These are phyloP conservation scores for Nymphalis urticae DNA, from an alignment of 2,888 invertebrate genomes.

Conservation along the genomic window DNA sequence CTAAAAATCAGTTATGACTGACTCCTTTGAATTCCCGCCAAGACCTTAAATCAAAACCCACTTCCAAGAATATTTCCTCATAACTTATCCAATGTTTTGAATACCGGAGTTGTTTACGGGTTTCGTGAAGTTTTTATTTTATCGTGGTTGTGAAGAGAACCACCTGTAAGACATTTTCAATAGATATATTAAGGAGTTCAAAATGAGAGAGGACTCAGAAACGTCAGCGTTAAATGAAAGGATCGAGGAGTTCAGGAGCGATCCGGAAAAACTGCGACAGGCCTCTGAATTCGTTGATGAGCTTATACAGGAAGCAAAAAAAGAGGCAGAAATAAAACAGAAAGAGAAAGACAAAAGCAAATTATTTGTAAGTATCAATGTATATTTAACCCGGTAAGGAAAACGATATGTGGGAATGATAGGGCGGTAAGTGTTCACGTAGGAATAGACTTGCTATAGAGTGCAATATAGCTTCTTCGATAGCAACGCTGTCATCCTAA, in stretches of 20 bases:
- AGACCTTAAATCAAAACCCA: constrained; percentile 10
- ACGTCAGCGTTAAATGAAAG: constrained; percentile 68
- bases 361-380: constrained; percentile 78
- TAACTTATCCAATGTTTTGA: constrained; percentile 28
- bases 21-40: constrained; percentile 40
- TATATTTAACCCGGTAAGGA: constrained; percentile 74
- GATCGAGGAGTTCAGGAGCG: constrained; percentile 81
- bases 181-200: constrained; percentile 36
- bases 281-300: constrained; percentile 83
- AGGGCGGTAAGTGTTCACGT: constrained; percentile 78
- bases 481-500: constrained; percentile 48
- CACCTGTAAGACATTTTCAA: constrained; percentile 39
- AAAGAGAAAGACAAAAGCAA: constrained; percentile 82
- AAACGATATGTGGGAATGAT: constrained; percentile 65
- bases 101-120: constrained; percentile 41
- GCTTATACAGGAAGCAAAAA: constrained; percentile 82
- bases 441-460: constrained; percentile 65
- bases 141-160: constrained; percentile 32
- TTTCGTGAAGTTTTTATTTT: constrained; percentile 45
- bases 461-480: constrained; percentile 69
- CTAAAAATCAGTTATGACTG: constrained; percentile 38
- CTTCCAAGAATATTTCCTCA: constrained; percentile 21
- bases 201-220: constrained; percentile 72
- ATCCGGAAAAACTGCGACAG: constrained; percentile 81
- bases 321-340: constrained; percentile 81